A percentile compares a stretch with the other conserved stretches of the same genome.
Conservation (phyloP, 2,113 vertebrate species). For the Paramormyrops kingsleyae region DNA sequence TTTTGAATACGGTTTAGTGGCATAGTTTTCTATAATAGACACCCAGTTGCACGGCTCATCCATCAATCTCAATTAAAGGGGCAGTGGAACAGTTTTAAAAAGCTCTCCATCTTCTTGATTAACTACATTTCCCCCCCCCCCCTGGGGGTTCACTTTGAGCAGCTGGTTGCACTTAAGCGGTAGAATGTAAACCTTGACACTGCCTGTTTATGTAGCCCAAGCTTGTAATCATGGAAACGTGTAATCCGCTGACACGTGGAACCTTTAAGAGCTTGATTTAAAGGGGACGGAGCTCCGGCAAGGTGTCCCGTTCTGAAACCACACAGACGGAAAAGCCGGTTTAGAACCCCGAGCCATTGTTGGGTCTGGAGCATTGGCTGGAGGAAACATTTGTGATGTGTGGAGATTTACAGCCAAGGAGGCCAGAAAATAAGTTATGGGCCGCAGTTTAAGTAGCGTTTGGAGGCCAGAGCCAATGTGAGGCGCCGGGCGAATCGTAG, state of each 20-base stretch:
- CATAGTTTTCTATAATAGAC: conserved; percentile 9
- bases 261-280: conserved; percentile 65
- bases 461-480: background rate
- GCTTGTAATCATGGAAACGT: conserved; percentile 70
- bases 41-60: conserved; percentile 14
- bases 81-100: conserved; percentile 34
- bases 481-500: background rate
- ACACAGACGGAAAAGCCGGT: background rate
- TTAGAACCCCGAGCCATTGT: background rate
- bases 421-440: background rate
- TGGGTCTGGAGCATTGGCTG: background rate
- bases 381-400: conserved; percentile 2
- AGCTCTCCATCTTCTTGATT: conserved; percentile 69
- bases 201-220: conserved; percentile 69
- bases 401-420: background rate
- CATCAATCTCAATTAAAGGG: conserved; percentile 22
- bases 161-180: conserved; percentile 66
- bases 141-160: conserved; percentile 67
- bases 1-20: background rate
- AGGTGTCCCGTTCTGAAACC: background rate
- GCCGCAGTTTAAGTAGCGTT: background rate
- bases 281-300: conserved; percentile 43
- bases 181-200: conserved; percentile 72
- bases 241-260: conserved; percentile 69
- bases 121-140: conserved; percentile 54